Percentiles rank a stretch among this genome's conserved stretches.
phyloP scores from a whole-genome alignment of 2,888 invertebrate genomes.

The Holacanthella duospinosa region DNA sequence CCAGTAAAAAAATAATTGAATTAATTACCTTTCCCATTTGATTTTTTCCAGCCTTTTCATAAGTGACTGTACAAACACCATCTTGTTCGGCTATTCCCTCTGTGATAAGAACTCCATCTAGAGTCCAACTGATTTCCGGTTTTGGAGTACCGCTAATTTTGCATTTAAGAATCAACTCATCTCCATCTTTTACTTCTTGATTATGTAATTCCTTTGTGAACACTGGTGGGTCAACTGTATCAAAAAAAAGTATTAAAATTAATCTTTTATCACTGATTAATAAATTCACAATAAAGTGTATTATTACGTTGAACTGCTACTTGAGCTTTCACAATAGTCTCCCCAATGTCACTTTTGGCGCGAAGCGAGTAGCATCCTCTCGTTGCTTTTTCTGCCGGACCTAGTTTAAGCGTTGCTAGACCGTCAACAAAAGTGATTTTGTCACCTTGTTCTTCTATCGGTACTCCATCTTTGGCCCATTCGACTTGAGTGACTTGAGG shows the following conservation, averaged over 20 bases:
- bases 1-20: no score
- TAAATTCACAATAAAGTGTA: background rate
- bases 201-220: slow-evolving; percentile 62
- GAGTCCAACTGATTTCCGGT: slow-evolving; percentile 67
- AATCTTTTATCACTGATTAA: background rate
- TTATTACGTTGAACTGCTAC: slow-evolving; percentile 60
- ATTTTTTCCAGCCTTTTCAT: slow-evolving; percentile 10
- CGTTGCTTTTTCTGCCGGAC: slow-evolving; percentile 43
- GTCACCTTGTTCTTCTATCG: slow-evolving; percentile 12
- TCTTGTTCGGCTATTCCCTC: slow-evolving; percentile 13
- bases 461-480: slow-evolving; percentile 33
- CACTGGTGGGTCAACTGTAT: slow-evolving; percentile 60
- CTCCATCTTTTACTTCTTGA: slow-evolving; percentile 59
- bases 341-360: slow-evolving; percentile 71
- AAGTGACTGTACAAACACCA: slow-evolving; percentile 11
- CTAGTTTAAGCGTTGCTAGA: slow-evolving; percentile 39
- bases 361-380: slow-evolving; percentile 61
- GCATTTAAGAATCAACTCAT: slow-evolving; percentile 56
- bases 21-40: slow-evolving; percentile 15
- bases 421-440: slow-evolving; percentile 6
- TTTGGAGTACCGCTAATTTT: slow-evolving; percentile 70
- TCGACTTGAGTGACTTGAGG: slow-evolving; percentile 20
- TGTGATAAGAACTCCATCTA: slow-evolving; percentile 10
- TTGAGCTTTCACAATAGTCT: slow-evolving; percentile 59
- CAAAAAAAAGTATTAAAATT: background rate